Evolutionary conservation across 2,797 vertebrate species (phyloP).

Genomic region (Eulemur rubriventer): DNA sequence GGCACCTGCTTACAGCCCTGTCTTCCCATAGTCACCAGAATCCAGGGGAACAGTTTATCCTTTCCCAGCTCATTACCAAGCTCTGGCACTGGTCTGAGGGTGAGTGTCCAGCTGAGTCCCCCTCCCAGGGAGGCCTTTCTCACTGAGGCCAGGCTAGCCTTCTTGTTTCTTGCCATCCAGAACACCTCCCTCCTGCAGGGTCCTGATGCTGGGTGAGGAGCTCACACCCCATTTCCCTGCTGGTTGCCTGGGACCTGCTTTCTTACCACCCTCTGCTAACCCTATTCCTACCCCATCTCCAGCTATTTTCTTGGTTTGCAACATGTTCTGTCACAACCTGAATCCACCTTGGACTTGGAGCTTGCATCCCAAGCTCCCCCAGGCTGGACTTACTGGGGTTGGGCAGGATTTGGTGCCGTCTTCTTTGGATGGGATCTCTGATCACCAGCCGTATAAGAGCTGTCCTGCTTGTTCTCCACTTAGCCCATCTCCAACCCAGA

Average conservation of each 20-base stretch:
- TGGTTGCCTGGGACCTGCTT: background rate
- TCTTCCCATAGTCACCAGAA: background rate
- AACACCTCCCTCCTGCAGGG: background rate
- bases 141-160: background rate
- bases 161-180: background rate
- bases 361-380: background rate
- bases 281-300: background rate
- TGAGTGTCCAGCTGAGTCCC: background rate
- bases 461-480: background rate
- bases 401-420: background rate
- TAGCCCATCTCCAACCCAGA: background rate
- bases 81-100: background rate
- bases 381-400: background rate
- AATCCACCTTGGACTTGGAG: background rate
- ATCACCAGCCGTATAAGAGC: background rate
- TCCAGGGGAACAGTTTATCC: rapidly evolving
- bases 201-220: no score
- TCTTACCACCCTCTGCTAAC: background rate
- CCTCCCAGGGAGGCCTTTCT: background rate
- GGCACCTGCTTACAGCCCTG: background rate
- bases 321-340: rapidly evolving
- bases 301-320: background rate
- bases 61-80: background rate
- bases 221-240: background rate
- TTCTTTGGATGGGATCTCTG: background rate